Conservation (phyloP, 1,140 invertebrate species). For the Anthonomus grandis region DNA sequence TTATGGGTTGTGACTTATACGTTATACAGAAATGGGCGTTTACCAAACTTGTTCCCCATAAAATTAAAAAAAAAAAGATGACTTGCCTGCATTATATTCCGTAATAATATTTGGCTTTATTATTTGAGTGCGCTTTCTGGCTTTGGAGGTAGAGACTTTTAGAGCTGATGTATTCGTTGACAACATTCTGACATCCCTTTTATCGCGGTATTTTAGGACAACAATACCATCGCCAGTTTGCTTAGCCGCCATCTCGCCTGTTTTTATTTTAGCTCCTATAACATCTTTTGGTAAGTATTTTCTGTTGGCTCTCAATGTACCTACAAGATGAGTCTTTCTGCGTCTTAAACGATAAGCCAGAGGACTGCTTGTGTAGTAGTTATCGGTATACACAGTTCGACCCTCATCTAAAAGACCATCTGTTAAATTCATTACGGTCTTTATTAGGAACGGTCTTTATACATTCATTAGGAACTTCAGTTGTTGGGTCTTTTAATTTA, state of each 20-base stretch:
- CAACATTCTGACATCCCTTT: conserved; percentile 47
- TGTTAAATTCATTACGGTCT: conserved; percentile 11
- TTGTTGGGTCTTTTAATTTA: conserved; percentile 2
- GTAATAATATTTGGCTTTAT: conserved; percentile 32
- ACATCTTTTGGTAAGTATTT: conserved; percentile 30
- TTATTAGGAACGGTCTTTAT: no score
- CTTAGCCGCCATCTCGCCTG: conserved; percentile 38
- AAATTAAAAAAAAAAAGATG: conserved; percentile 11
- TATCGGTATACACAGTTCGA: conserved; percentile 34
- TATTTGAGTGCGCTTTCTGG: neutral
- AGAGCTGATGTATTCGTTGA: conserved; percentile 47
- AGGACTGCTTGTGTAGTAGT: conserved; percentile 48
- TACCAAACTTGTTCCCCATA: conserved; percentile 17
- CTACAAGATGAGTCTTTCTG: conserved; percentile 40
- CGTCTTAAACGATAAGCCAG: conserved; percentile 42
- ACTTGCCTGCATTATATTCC: conserved; percentile 49
- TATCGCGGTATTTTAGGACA: conserved; percentile 49
- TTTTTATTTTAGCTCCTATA: conserved; percentile 41
- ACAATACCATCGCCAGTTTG: conserved; percentile 43
- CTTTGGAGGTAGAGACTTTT: neutral
- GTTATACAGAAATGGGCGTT: conserved; percentile 25
- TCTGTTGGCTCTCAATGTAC: conserved; percentile 48
- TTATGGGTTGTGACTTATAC: neutral
- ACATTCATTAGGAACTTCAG: conserved; percentile 4
- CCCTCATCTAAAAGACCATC: conserved; percentile 22